A percentile compares a stretch with the other conserved stretches of the same genome.
These are phyloP conservation scores for Holocentrus rufus DNA, from an alignment of 2,797 vertebrate species.

Conservation along the genomic window DNA sequence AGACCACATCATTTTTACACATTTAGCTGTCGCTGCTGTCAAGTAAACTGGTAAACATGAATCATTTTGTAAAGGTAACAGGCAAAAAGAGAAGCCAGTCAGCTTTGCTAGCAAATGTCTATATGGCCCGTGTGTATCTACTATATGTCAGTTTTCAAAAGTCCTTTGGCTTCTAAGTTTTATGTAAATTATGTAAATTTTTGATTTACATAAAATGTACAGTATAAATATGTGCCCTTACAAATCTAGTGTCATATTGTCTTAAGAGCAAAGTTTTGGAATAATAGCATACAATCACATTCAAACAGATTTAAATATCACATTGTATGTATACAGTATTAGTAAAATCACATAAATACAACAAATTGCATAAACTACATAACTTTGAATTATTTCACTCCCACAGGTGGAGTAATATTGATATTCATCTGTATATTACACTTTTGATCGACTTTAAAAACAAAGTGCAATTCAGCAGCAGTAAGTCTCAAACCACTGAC, in stretches of 20 bases:
- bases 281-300: slow-evolving; percentile 44
- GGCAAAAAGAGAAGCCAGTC: background rate
- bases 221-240: slow-evolving; percentile 29
- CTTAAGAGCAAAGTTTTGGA: slow-evolving; percentile 40
- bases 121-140: background rate
- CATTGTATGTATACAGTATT: slow-evolving; percentile 35
- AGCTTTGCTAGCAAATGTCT: background rate
- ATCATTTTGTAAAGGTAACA: background rate
- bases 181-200: background rate
- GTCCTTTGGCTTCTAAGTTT: slow-evolving; percentile 37
- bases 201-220: slow-evolving; percentile 49
- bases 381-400: background rate
- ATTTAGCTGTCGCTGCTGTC: background rate
- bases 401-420: slow-evolving; percentile 37
- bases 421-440: slow-evolving; percentile 45
- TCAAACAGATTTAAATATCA: slow-evolving; percentile 51
- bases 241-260: slow-evolving; percentile 20
- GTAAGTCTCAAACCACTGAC: slow-evolving; percentile 36
- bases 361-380: slow-evolving; percentile 26
- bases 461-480: slow-evolving; percentile 70
- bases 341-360: slow-evolving; percentile 52
- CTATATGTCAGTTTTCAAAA: background rate
- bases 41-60: background rate
- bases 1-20: background rate
- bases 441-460: slow-evolving; percentile 55